phyloP scores from a whole-genome alignment of 2,113 vertebrate species.

The Tragelaphus scriptus region DNA sequence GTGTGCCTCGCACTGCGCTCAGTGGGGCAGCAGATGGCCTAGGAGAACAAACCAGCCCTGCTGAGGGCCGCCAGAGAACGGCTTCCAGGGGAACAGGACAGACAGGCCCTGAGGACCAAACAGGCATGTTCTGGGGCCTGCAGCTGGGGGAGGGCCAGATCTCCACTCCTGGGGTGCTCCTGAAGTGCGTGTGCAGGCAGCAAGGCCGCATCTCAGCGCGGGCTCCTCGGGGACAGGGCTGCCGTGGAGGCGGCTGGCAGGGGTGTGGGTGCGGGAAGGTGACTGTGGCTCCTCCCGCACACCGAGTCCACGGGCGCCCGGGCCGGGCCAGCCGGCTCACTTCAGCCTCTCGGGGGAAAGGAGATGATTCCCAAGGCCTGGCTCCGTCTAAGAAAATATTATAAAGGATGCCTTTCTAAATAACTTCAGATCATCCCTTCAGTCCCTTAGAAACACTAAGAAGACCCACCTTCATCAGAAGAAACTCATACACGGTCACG shows the following conservation, averaged over 20 bases:
- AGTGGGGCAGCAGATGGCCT: not conserved
- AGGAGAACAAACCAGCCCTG: not conserved
- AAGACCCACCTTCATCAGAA: slow-evolving; percentile 89
- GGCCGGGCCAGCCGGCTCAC: not conserved
- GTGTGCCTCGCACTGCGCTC: not conserved
- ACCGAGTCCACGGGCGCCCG: rapidly evolving
- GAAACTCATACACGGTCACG: slow-evolving; percentile 92
- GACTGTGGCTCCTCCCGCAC: too few relatives aligned
- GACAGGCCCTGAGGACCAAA: not conserved
- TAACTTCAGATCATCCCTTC: not conserved
- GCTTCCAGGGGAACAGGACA: rapidly evolving
- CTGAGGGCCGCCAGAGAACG: too few relatives aligned
- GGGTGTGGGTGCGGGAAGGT: not conserved
- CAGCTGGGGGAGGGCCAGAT: not conserved
- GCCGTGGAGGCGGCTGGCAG: rapidly evolving
- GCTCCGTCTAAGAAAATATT: not conserved
- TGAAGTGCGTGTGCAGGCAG: rapidly evolving
- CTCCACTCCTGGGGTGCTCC: not conserved
- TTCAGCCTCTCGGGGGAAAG: not conserved
- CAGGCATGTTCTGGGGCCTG: rapidly evolving
- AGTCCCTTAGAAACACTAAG: rapidly evolving
- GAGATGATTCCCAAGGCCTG: not conserved
- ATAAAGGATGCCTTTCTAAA: not conserved
- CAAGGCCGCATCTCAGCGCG: rapidly evolving
- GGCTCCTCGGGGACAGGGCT: not conserved